Evolutionary conservation across 2,888 invertebrate genomes (phyloP).

Genomic region (Nomada ferruginata): DNA sequence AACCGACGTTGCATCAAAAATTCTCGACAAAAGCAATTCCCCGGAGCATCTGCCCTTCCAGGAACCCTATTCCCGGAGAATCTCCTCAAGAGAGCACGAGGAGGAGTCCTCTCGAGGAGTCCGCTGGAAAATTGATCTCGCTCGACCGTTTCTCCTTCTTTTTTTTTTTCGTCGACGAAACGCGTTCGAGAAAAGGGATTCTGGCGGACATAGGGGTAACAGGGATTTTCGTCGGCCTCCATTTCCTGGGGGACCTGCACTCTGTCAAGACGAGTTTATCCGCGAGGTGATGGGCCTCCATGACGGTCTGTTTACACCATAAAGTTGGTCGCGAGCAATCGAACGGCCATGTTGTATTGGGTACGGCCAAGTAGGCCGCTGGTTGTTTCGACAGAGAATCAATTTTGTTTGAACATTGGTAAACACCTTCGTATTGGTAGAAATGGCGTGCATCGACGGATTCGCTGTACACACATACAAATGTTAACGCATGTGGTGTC

Average conservation of each 20-base stretch:
- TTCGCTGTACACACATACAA: too few species aligned
- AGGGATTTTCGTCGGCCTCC: conserved; percentile 62
- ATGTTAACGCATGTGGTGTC: too few species aligned
- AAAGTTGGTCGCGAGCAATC: conserved; percentile 65
- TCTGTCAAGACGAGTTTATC: conserved; percentile 73
- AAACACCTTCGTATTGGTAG: not conserved
- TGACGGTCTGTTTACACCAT: conserved; percentile 67
- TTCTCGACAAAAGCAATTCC: conserved; percentile 9
- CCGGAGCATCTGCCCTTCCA: conserved; percentile 12
- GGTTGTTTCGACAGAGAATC: conserved; percentile 26
- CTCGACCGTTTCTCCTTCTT: conserved; percentile 12
- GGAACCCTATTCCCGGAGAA: not conserved
- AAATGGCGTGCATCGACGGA: too few species aligned
- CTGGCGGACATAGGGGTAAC: conserved; percentile 34
- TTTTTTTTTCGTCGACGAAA: conserved; percentile 10
- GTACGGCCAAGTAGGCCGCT: conserved; percentile 56
- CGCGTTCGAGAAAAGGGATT: conserved; percentile 58
- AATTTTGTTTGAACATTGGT: not conserved
- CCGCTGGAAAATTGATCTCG: conserved; percentile 56
- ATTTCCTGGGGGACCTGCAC: conserved; percentile 73
- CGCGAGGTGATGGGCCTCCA: conserved; percentile 64
- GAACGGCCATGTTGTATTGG: conserved; percentile 64
- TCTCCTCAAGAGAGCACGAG: conserved; percentile 27
- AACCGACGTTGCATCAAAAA: conserved; percentile 6
- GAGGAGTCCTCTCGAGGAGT: conserved; percentile 16